Conservation (phyloP, 2,113 vertebrate genomes). For the Brienomyrus longianalis region DNA sequence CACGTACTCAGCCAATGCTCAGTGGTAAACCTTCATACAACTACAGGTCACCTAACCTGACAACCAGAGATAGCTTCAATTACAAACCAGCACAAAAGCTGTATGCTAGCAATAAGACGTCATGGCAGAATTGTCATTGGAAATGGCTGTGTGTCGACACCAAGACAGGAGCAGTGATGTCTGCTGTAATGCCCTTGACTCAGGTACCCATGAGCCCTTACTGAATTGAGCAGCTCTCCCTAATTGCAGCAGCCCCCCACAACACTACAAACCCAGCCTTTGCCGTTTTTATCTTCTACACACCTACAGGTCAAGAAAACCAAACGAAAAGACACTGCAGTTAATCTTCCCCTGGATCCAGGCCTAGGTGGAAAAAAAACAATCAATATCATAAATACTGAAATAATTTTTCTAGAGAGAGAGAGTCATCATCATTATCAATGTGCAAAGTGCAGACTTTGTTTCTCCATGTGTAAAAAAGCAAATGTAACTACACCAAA, state of each 20-base stretch:
- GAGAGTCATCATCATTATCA: neutral
- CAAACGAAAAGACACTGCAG: conserved; percentile 10
- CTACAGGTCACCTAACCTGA: neutral
- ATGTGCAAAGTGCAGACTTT: neutral
- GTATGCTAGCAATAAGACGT: neutral
- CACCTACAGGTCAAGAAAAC: conserved; percentile 19
- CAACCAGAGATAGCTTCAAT: neutral
- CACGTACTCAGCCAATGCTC: too few species aligned
- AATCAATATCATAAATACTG: conserved; percentile 14
- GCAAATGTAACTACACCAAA: neutral
- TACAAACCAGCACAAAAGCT: neutral
- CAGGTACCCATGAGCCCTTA: conserved; percentile 12
- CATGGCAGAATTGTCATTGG: neutral
- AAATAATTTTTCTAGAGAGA: conserved; percentile 9
- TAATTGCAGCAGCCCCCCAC: neutral
- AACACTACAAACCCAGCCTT: neutral
- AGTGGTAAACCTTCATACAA: neutral
- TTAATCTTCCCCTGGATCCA: neutral
- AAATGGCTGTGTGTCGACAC: neutral
- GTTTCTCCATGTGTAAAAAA: neutral
- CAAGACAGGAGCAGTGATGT: neutral
- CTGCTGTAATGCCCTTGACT: neutral
- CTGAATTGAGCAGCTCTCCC: neutral
- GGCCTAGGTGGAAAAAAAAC: conserved; percentile 11
- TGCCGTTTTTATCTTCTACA: conserved; percentile 1